Base-by-base conservation (phyloP, 2,113 vertebrate species). In the Silurus meridionalis region DNA sequence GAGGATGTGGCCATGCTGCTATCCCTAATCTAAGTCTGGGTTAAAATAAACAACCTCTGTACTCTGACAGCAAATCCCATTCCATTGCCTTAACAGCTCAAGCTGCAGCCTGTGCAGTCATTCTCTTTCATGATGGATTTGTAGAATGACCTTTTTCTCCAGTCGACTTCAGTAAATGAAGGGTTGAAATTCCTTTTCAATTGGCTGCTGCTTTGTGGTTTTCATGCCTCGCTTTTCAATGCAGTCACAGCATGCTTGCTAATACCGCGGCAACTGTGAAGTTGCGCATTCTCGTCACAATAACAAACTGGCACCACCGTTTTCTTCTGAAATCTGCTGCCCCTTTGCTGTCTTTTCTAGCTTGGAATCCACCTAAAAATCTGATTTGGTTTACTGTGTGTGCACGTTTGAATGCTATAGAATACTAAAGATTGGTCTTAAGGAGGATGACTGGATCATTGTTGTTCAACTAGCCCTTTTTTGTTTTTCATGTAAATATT, bases 401-500 rank as follows among this genome's bases (percentile, higher is more conserved):
- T 61, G 57, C 37, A 61, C 3, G 9, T 14, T 80, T 46, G 48
- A 71, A 82, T 83, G 21, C 50, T 64, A 9, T 53, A 10, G 21
- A 60, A 64, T 63, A 75, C 7, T 64, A 52, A 61, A 78, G 57
- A 69, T 61, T 23, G 21, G 46, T 80, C 25, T 50, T 15, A 69
- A 60, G 80, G 23, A 72, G 13, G 66, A 82, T 25, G 75, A 80
- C 84, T 78, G 48, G 58, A 55, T 52, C 60, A 66, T 37, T 6
- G 10, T 25, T 85, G 72, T 79, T 55, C 71, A 69, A 53, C 75
- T 19, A 10, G 4, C 11, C 60, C 11, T 46, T 67, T 71, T 25
- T 19, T 37, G 37, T 9, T 64, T 67, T 81, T 48, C 53, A 52
- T 85, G 53, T 80, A 82, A 90, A 84, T 71, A 92, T 89, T 92